Base-by-base conservation (phyloP, 2,797 vertebrate genomes). In the Otolemur crassicaudatus region DNA sequence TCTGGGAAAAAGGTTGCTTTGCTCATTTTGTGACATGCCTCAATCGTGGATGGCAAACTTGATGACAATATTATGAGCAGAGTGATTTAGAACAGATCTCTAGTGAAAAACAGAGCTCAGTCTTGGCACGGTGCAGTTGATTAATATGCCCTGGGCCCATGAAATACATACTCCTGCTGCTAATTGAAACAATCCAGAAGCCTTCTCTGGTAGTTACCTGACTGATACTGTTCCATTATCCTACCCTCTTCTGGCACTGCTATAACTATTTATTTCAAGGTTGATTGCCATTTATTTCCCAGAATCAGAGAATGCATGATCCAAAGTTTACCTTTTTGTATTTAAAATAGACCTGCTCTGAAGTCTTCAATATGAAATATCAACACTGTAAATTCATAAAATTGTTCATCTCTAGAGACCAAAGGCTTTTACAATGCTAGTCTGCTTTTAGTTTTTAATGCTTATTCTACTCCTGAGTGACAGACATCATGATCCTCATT, bases 141-240 rank as follows among this genome's bases (percentile, higher is more conserved):
- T 96, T 94, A 96, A 92, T 60, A 95, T 79, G 81, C 6, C 31
- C 83, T 49, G 77, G 63, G 43, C 63, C 63, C 46, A 81, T 63
- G 61, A 88, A 90, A 96, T 90, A 80, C 73, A 94, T 69, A 86
- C 65, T 65, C 86, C 58, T 69, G 77, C 91, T 93, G 90, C 73
- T 83, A 94, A 91, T 0, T 96, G 94, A 97, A 96, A 97, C 49
- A 97, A 90, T 72, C 97, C 97, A 98, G 96, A 96, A 95, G 77
- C 69, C 65, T 91, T 76, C 82, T 92, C 61, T 92, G 87, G 65
- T 56, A 87, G 92, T 94, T 86, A 96, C 82, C 73, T 95, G 76
- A 75, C 70, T 91, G 73, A 91, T 58, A 77, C 0, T 87, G 75
- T 65, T 92, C 70, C 75, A 85, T 77, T 91, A 85, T 43, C 60